Base-by-base conservation (phyloP, 1,140 invertebrate species). In the Drosophila kikkawai region DNA sequence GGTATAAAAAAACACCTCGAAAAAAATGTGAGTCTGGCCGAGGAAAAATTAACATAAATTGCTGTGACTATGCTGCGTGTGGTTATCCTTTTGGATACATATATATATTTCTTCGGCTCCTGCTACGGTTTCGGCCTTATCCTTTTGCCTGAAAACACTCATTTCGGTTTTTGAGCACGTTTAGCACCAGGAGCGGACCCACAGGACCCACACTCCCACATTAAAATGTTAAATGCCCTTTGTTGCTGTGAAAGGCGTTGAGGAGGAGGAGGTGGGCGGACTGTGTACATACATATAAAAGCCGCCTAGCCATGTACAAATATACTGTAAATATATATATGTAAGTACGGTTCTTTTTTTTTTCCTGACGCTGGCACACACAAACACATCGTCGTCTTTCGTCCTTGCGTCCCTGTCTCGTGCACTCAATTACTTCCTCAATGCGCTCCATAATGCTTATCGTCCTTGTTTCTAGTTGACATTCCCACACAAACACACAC, bases 101-200 rank as follows among this genome's bases (percentile, higher is more conserved):
- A 55, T 66, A 60, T 63, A 41, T 63, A 61, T 65, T 44, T 34
- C 56, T 61, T 44, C 3, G 15, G 37, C 61, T 42, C 37, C 45
- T 42, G 55, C 53, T 56, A 37, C 60, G 32, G 55, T 39, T 70
- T 36, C 61, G 47, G 75, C 68, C 80, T 75, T 90, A 90, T 84
- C 84, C 84, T 75, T 80, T 69, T 82, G 78, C 61, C 80, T 83
- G 61, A 66, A 56, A 79, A 82, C 75, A 90, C 81, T 90, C 85
- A 90, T 90, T 90, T 90, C 86, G 85, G 86, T 85, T 90, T 90
- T 90, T 90, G 85, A 90, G 85, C 85, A 90, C 85, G 85, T 90
- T 90, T 90, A 90, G 85, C 85, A 90, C 75, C 81, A 67, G 61
- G 7, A 36, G 13, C 36, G 29, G 15, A 55, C 58, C 26, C 22